These are phyloP conservation scores for Mycetomoellerius zeteki DNA, from an alignment of 1,140 invertebrate genomes.

Conservation along the genomic window DNA sequence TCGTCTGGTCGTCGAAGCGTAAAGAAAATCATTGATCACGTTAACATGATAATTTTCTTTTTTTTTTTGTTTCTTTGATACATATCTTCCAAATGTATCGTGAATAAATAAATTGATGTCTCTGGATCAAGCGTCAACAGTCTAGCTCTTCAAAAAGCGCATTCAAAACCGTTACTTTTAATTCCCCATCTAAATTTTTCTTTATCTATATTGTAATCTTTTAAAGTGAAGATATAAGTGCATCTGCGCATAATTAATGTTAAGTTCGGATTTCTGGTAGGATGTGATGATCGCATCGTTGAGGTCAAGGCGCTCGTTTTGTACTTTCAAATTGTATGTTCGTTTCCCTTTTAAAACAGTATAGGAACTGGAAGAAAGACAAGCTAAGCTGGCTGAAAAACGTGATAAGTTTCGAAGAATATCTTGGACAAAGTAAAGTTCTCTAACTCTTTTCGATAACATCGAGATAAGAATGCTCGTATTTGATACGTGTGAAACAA, in stretches of 20 bases:
- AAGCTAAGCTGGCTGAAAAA: background rate
- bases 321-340: constrained; percentile 29
- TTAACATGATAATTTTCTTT: constrained; percentile 16
- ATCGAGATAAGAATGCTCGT: constrained; percentile 5
- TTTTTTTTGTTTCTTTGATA: constrained; percentile 11
- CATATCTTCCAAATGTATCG: constrained; percentile 17
- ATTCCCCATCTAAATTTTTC: background rate
- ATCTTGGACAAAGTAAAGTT: constrained; percentile 20
- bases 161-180: background rate
- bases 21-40: constrained; percentile 29
- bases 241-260: background rate
- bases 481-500: background rate
- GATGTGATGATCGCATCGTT: constrained; percentile 18
- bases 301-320: constrained; percentile 25
- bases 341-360: background rate
- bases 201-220: background rate
- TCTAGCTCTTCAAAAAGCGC: background rate
- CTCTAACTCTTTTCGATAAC: constrained; percentile 11
- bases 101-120: constrained; percentile 31
- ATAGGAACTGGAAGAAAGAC: background rate
- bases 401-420: background rate
- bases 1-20: background rate
- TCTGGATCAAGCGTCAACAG: background rate
- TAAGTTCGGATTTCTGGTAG: constrained; percentile 3
- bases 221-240: background rate